Conservation (phyloP, 1,140 invertebrate species). For the Heterodera schachtii region DNA sequence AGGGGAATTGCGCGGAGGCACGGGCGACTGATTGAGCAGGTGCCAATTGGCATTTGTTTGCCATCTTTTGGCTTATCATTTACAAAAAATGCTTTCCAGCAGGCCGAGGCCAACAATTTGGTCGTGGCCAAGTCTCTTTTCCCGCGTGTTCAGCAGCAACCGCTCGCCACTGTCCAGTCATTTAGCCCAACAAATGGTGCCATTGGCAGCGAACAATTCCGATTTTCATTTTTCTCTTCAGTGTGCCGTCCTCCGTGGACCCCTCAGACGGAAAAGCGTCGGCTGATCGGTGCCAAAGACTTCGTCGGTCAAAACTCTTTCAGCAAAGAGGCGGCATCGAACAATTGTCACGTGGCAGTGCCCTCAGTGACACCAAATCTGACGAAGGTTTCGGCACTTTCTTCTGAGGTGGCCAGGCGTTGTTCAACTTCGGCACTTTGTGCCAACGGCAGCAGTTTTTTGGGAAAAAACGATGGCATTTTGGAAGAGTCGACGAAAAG, state of each 20-base stretch:
- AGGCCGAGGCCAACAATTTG: neutral
- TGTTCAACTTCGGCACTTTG: neutral
- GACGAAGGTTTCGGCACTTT: neutral
- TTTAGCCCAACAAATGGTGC: too few relatives aligned
- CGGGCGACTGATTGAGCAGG: neutral
- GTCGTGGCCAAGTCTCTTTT: neutral
- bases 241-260: neutral
- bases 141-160: neutral
- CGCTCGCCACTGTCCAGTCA: neutral
- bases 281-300: neutral
- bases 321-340: neutral
- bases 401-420: neutral
- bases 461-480: neutral
- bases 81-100: neutral
- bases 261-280: neutral
- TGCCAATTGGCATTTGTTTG: neutral
- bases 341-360: too few relatives aligned
- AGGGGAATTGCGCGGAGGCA: constrained; percentile 1
- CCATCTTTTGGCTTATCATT: too few relatives aligned
- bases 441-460: neutral
- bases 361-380: neutral
- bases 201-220: too few relatives aligned
- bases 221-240: neutral
- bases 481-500: constrained; percentile 6
- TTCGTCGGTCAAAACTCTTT: too few relatives aligned